Base-by-base conservation (phyloP, 2,113 vertebrate species). In the Galbula dea region DNA sequence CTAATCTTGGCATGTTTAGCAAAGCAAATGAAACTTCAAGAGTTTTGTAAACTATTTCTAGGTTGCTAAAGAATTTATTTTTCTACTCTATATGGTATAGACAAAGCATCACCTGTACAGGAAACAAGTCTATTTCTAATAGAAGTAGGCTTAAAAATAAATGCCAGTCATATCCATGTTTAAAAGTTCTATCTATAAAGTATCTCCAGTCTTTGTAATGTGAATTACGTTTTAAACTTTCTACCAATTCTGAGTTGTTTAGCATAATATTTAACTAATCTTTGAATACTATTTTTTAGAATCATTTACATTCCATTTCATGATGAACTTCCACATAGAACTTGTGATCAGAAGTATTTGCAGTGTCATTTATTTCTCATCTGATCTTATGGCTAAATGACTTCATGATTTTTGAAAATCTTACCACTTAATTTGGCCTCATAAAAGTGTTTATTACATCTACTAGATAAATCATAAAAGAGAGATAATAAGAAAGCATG, bases 11-110 rank as follows among this genome's bases (percentile, higher is more conserved):
- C 98, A 97, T 97, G 97, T 97, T 97, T 97, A 97, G 95, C 81
- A 96, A 96, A 97, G 89, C 95, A 98, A 96, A 98, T 95, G 97
- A 96, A 97, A 96, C 97, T 97, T 97, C 96, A 97, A 97, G 96
- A 97, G 96, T 98, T 98, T 98, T 98, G 97, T 98, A 98, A 97
- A 98, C 97, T 97, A 96, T 98, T 98, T 98, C 98, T 98, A 98
- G 97, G 97, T 98, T 98, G 97, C 97, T 98, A 98, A 98, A 98
- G 97, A 98, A 97, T 98, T 98, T 98, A 98, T 98, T 98, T 98
- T 98, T 98, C 96, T 98, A 98, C 97, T 98, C 96, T 98, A 98
- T 97, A 98, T 98, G 97, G 95, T 98, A 97, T 98, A 98, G 97
- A 96, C 96, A 97, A 97, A 97, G 97, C 96, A 97, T 98, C 97